Evolutionary conservation across 2,797 vertebrate species (phyloP), one percentile per base, ranked within the genome.

Genomic region (Psittacula derbiana): DNA sequence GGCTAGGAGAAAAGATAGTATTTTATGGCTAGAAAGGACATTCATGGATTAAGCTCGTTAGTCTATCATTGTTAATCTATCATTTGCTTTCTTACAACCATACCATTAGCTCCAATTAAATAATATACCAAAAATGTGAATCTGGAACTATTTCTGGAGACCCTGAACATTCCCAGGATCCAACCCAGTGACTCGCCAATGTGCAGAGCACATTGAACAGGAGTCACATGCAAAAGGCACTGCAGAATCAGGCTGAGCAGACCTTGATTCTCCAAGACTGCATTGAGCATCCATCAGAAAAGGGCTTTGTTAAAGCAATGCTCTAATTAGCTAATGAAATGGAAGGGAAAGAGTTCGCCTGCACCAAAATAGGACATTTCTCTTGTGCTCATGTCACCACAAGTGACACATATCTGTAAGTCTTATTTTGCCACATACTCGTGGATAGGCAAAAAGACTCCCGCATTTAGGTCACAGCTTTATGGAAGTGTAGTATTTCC

Each of bases 261-360:
- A 33, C 61, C 49, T 81, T 18, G 27, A 55, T 79, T 58, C 19
- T 41, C 66, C 78, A 43, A 0, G 0, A 7, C 4, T 20, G 27
- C 6, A 23, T 53, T 73, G 55, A 70, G 66, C 78, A 73, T 21
- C 49, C 67, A 86, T 80, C 47, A 46, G 80, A 84, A 86, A 75
- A 92, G 18, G 28, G 60, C 60, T 85, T 41, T 76, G 41, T 80
- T 58, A 73, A 80, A 75, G 44, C 50, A 73, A 17, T 3, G 18
- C 23, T 85, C 86, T 76, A 88, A 88, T 91, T 93, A 92, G 85
- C 47, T 61, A 87, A 93, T 58, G 55, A 87, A 85, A 92, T 3
- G 6, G 89, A 93, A 87, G 41, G 21, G 44, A 41, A 82, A 66
- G 55, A 62, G 62, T 4, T 66, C 8, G 81, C 57, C 69, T 82